Evolutionary conservation across 1,140 invertebrate species (phyloP), one percentile per base, ranked within the genome.

Genomic region (Liolophura sinensis): DNA sequence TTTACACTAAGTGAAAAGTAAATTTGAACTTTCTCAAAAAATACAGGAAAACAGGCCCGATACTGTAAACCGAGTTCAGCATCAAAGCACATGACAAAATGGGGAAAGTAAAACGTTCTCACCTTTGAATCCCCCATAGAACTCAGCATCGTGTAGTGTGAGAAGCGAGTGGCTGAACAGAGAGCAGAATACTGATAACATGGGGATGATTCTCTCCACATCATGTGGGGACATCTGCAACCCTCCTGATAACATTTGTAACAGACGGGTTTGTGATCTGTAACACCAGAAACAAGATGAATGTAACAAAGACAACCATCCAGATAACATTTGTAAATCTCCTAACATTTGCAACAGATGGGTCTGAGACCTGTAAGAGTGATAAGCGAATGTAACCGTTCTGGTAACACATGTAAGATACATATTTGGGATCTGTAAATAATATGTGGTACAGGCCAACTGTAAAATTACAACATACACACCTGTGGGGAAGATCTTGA

Each of bases 121-220:
- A 81, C 78, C 68, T 68, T 57, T 55, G 57, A 64, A 70, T 49
- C 82, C 81, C 48, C 82, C 83, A 67, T 86, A 84, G 73, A 97
- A 95, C 79, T 96, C 95, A 5, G 90, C 90, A 82, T 97, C 94
- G 74, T 96, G 93, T 20, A 96, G 80, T 0, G 94, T 95, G 0
- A 92, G 90, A 51, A 96, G 88, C 1, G 95, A 86, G 40, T 94
- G 86, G 54, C 90, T 91, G 73, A 95, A 94, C 0, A 96, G 84
- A 1, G 92, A 90, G 81, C 93, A 94, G 80, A 96, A 96, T 0
- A 93, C 91, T 0, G 92, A 91, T 12, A 96, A 76, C 1, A 92
- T 77, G 0, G 93, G 93, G 24, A 95, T 74, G 40, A 95, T 89
- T n/a, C 87, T 87, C 40, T 90, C 84, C 0, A 91, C 88, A 64